Evolutionary conservation across 2,797 vertebrate genomes (phyloP).

Genomic region (Girardinus metallicus): DNA sequence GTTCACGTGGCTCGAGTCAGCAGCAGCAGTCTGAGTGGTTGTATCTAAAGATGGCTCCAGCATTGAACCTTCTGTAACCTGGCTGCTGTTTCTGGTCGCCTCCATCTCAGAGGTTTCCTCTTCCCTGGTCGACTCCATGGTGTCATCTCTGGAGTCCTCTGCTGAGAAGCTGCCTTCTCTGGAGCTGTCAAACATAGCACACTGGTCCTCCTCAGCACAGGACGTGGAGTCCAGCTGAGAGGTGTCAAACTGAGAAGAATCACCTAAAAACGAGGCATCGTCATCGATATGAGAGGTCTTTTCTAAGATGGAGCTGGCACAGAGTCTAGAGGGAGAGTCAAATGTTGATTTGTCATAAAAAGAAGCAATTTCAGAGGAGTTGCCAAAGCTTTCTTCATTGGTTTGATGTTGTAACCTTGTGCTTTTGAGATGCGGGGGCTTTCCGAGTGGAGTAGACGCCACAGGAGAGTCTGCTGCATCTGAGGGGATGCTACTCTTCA

Average conservation of each 20-base stretch:
- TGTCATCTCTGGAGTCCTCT: slow-evolving; percentile 61
- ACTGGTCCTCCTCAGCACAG: slow-evolving; percentile 51
- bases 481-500: slow-evolving; percentile 38
- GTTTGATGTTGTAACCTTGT: slow-evolving; percentile 47
- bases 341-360: slow-evolving; percentile 38
- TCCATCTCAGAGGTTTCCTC: slow-evolving; percentile 55
- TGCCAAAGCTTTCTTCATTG: slow-evolving; percentile 56
- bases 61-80: slow-evolving; percentile 56
- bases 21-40: slow-evolving; percentile 59
- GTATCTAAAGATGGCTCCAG: slow-evolving; percentile 64
- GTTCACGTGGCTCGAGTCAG: slow-evolving; percentile 52
- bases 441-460: slow-evolving; percentile 39
- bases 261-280: slow-evolving; percentile 45
- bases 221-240: slow-evolving; percentile 57
- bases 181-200: slow-evolving; percentile 53
- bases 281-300: slow-evolving; percentile 41
- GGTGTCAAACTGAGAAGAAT: slow-evolving; percentile 51
- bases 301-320: slow-evolving; percentile 54
- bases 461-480: slow-evolving; percentile 36
- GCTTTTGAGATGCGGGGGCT: slow-evolving; percentile 53
- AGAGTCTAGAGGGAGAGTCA: slow-evolving; percentile 38
- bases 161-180: slow-evolving; percentile 47
- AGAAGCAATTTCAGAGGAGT: slow-evolving; percentile 37
- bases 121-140: slow-evolving; percentile 55
- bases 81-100: slow-evolving; percentile 56